Conservation (phyloP, 35 echinoderm and acorn worm genomes). For the Acanthaster planci region DNA sequence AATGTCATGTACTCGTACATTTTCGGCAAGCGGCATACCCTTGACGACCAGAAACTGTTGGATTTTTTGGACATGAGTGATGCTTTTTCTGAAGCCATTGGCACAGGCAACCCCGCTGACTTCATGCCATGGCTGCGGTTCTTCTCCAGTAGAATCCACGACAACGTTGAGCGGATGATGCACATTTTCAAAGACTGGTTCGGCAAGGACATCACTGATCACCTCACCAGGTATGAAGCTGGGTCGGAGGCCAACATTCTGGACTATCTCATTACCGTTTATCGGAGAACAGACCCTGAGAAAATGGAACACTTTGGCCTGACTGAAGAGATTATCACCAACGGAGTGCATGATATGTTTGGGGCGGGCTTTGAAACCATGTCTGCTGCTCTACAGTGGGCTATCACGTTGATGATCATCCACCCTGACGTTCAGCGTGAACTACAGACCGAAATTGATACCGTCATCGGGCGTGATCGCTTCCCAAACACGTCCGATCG, state of each 20-base stretch:
- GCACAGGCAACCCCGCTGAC: constrained; percentile 59
- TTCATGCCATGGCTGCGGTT: constrained; percentile 72
- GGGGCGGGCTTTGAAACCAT: constrained; percentile 78
- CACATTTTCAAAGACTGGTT: constrained; percentile 12
- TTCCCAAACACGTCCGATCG: constrained; percentile 61
- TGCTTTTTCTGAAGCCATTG: constrained; percentile 39
- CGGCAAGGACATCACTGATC: constrained; percentile 16
- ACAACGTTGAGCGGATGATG: constrained; percentile 22
- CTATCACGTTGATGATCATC: constrained; percentile 52
- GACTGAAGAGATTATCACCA: constrained; percentile 32
- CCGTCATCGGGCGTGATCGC: constrained; percentile 63
- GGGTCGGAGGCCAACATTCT: constrained; percentile 63
- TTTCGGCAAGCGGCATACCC: constrained; percentile 44
- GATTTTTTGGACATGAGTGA: constrained; percentile 44
- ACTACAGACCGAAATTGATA: constrained; percentile 63
- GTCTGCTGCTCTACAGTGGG: constrained; percentile 57
- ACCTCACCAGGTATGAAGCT: constrained; percentile 39
- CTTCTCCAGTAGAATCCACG: constrained; percentile 29
- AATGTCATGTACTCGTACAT: constrained; percentile 69
- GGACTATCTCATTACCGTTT: constrained; percentile 66
- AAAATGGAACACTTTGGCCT: constrained; percentile 39
- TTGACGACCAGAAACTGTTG: constrained; percentile 45
- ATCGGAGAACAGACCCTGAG: constrained; percentile 6
- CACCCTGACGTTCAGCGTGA: constrained; percentile 61
- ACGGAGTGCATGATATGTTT: constrained; percentile 57